Evolutionary conservation across 2,888 invertebrate species (phyloP).

Genomic region (Cerceris rybyensis): DNA sequence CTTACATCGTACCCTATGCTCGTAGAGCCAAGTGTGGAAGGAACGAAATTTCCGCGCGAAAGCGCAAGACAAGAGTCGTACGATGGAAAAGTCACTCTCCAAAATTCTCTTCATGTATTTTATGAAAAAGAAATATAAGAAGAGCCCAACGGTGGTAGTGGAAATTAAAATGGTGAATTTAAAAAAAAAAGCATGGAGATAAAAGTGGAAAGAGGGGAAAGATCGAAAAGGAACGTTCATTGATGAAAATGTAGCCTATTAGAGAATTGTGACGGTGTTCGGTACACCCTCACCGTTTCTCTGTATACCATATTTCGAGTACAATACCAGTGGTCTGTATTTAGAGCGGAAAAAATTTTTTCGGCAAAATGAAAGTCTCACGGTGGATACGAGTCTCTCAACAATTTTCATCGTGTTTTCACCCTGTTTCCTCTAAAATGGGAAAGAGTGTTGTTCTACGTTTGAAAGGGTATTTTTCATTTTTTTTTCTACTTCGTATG

Average conservation of each 20-base stretch:
- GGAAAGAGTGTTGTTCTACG: too few relatives aligned
- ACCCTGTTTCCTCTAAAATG: too few relatives aligned
- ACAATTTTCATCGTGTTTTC: too few relatives aligned
- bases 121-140: conserved; percentile 16
- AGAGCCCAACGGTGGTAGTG: not conserved
- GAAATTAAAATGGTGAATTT: conserved; percentile 35
- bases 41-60: conserved; percentile 44
- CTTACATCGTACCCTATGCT: too few relatives aligned
- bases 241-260: not conserved
- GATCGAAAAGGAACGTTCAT: not conserved
- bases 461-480: not conserved
- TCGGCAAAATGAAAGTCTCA: too few relatives aligned
- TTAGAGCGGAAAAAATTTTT: too few relatives aligned
- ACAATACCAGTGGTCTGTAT: too few relatives aligned
- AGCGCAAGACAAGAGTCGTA: conserved; percentile 44
- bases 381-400: too few relatives aligned
- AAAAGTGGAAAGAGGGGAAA: not conserved
- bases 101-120: conserved; percentile 45
- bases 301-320: too few relatives aligned
- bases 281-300: too few relatives aligned
- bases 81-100: conserved; percentile 38
- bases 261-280: too few relatives aligned
- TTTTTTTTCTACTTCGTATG: not conserved
- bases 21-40: conserved; percentile 11
- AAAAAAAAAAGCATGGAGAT: conserved; percentile 7